These are phyloP conservation scores for Thripadectes ignobilis DNA, from an alignment of 2,797 vertebrate species.

Conservation along the genomic window DNA sequence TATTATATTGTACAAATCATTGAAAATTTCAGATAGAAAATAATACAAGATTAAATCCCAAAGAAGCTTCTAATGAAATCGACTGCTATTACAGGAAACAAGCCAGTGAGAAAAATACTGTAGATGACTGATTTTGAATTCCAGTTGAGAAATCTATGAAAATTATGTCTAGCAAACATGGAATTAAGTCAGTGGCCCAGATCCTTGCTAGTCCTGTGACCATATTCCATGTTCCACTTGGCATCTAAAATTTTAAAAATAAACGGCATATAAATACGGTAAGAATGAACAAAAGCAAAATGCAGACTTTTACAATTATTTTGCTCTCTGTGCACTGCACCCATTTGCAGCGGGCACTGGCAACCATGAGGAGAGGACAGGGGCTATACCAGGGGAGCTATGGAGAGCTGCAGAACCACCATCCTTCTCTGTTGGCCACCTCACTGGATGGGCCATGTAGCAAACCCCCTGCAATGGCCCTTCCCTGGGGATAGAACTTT, in stretches of 20 bases:
- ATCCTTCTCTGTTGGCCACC: not conserved
- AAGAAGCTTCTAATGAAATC: not conserved
- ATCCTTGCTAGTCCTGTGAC: not conserved
- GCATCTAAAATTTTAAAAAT: not conserved
- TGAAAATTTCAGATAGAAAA: not conserved
- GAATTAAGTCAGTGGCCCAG: not conserved
- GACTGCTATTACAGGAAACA: not conserved
- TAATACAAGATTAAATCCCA: not conserved
- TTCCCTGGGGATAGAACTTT: not conserved
- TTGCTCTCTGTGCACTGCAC: not conserved
- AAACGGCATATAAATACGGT: not conserved
- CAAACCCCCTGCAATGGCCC: not conserved
- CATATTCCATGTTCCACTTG: not conserved
- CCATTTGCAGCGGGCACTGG: fast-evolving
- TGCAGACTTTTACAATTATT: not conserved
- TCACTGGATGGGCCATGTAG: not conserved
- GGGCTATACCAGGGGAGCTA: not conserved
- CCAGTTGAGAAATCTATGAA: not conserved
- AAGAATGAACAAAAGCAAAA: not conserved
- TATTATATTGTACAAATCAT: not conserved
- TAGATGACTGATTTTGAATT: not conserved
- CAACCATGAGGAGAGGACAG: fast-evolving
- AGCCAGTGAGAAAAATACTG: not conserved
- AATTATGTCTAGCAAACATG: not conserved
- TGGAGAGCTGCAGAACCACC: not conserved